phyloP scores from a whole-genome alignment of 1,140 invertebrate genomes.

The Neodiprion virginianus region DNA sequence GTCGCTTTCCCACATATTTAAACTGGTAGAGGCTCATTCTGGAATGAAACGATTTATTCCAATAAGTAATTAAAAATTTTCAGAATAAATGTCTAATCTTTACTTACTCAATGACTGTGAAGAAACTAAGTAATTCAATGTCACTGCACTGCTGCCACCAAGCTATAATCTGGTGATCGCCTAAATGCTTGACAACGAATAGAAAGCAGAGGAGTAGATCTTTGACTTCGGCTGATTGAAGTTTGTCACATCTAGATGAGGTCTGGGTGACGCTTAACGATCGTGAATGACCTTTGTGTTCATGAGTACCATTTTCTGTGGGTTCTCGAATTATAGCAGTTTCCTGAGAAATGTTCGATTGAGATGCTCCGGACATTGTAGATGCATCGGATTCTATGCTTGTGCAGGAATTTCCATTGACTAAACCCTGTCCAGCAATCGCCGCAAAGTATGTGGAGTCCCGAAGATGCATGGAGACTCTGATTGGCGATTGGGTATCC shows the following conservation, averaged over 20 bases:
- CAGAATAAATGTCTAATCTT: conserved; percentile 46
- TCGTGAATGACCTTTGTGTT: conserved; percentile 55
- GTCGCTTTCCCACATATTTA: conserved; percentile 84
- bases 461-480: conserved; percentile 68
- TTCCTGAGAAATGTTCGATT: conserved; percentile 69
- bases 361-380: conserved; percentile 64
- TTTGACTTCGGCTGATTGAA: conserved; percentile 77
- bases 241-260: conserved; percentile 73
- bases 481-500: conserved; percentile 65
- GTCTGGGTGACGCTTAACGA: conserved; percentile 67
- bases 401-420: conserved; percentile 63
- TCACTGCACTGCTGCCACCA: conserved; percentile 89
- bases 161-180: conserved; percentile 85
- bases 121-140: conserved; percentile 79
- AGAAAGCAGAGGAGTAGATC: conserved; percentile 91
- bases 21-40: conserved; percentile 88
- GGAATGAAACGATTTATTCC: conserved; percentile 39
- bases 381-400: conserved; percentile 72
- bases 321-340: conserved; percentile 65
- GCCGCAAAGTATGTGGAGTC: conserved; percentile 80
- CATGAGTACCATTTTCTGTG: conserved; percentile 41
- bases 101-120: conserved; percentile 81
- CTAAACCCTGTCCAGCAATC: conserved; percentile 75
- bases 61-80: conserved; percentile 21
- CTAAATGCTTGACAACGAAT: conserved; percentile 89